Conservation (phyloP, 2,113 vertebrate species). For the Thamnophis sirtalis region DNA sequence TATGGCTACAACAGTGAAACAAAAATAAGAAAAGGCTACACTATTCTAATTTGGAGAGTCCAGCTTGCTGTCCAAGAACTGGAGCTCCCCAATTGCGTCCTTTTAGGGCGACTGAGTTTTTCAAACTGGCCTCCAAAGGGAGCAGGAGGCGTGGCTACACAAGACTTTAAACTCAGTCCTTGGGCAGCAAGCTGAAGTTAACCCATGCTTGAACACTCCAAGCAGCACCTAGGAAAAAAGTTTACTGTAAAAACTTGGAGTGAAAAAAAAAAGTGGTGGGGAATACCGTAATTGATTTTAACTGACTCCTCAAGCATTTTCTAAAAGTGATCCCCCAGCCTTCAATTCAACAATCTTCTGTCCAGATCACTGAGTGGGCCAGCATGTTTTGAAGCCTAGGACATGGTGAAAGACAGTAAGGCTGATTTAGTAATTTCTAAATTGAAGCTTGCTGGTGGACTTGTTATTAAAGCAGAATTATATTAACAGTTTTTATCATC, state of each 20-base stretch:
- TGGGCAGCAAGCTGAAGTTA: no score
- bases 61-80: no score
- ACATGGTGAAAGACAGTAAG: not conserved
- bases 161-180: no score
- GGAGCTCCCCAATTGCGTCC: no score
- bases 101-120: no score
- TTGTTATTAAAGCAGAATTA: not conserved
- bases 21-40: no score
- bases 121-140: no score
- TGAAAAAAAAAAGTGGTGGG: not conserved
- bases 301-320: not conserved
- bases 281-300: not conserved
- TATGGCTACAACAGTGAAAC: no score
- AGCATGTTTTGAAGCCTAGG: not conserved
- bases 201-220: no score
- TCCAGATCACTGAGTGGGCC: not conserved
- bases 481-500: not conserved
- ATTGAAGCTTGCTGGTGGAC: not conserved
- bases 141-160: no score
- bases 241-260: not conserved
- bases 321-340: not conserved
- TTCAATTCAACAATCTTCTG: not conserved
- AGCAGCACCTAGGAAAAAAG: not conserved
- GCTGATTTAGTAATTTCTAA: not conserved
- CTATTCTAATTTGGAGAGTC: no score